A percentile compares a stretch with the other conserved stretches of the same genome.
Evolutionary conservation across 2,797 vertebrate species (phyloP).

Genomic region (Petrocephalus schoutedeni): DNA sequence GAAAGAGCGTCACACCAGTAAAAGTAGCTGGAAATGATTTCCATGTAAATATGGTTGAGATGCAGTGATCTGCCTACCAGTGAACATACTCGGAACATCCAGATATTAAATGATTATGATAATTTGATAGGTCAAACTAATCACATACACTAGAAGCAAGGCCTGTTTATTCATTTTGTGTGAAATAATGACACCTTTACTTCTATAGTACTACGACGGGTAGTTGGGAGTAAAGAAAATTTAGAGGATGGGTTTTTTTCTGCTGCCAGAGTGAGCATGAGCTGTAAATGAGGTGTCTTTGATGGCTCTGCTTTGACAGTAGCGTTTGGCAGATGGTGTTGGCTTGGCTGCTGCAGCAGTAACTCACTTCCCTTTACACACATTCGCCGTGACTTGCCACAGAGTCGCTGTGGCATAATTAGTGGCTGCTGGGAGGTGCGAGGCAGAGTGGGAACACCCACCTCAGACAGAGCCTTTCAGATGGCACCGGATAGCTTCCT

Average conservation of each 20-base stretch:
- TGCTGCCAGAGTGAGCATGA: neutral
- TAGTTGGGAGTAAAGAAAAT: neutral
- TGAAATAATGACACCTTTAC: neutral
- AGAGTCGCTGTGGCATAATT: conserved; percentile 30
- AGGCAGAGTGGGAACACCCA: conserved; percentile 38
- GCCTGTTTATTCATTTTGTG: neutral
- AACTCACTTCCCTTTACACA: conserved; percentile 17
- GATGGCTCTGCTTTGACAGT: neutral
- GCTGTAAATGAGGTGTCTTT: neutral
- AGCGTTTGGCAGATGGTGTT: neutral
- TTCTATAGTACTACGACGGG: neutral
- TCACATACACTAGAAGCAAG: neutral
- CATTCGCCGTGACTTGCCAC: conserved; percentile 43
- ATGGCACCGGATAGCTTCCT: conserved; percentile 42
- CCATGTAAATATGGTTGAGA: neutral
- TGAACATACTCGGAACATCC: neutral
- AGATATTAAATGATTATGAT: neutral
- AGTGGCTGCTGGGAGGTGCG: conserved; percentile 33
- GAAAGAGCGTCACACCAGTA: neutral
- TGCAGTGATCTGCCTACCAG: neutral
- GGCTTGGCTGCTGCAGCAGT: neutral
- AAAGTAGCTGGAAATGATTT: neutral
- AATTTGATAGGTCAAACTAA: neutral
- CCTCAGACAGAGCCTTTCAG: conserved; percentile 43
- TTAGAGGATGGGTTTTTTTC: neutral